Conservation (phyloP, 2,888 invertebrate genomes). For the Mythimna impura region DNA sequence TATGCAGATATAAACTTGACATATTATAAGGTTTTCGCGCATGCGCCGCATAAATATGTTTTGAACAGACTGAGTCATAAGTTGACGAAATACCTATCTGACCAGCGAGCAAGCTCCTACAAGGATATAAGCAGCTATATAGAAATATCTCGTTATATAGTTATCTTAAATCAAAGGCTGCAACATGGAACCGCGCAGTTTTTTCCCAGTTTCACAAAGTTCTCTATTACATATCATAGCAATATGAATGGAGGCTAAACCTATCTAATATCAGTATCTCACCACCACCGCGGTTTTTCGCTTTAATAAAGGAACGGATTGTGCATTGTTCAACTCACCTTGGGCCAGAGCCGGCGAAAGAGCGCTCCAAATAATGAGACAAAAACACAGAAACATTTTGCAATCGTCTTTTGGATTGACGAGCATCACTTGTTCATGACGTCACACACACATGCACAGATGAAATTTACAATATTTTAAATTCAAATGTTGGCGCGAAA, state of each 20-base stretch:
- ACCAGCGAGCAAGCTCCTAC: constrained; percentile 41
- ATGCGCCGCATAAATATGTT: constrained; percentile 52
- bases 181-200: not conserved
- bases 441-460: constrained; percentile 72
- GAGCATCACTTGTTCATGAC: constrained; percentile 81
- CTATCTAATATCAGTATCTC: constrained; percentile 62
- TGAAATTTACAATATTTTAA: constrained; percentile 45
- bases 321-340: constrained; percentile 87
- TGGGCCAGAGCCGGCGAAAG: constrained; percentile 83
- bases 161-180: constrained; percentile 23
- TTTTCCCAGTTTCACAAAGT: constrained; percentile 44
- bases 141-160: constrained; percentile 11
- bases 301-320: constrained; percentile 63
- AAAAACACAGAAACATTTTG: constrained; percentile 85
- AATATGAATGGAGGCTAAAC: constrained; percentile 61
- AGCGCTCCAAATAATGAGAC: constrained; percentile 86
- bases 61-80: constrained; percentile 57
- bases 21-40: constrained; percentile 38
- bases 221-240: constrained; percentile 52
- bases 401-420: constrained; percentile 73
- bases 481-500: constrained; percentile 79
- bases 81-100: constrained; percentile 57
- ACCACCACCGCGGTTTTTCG: constrained; percentile 64
- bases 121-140: constrained; percentile 16
- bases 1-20: constrained; percentile 3